phyloP scores from a whole-genome alignment of 2,113 vertebrate species.

The Rhinichthys klamathensis region DNA sequence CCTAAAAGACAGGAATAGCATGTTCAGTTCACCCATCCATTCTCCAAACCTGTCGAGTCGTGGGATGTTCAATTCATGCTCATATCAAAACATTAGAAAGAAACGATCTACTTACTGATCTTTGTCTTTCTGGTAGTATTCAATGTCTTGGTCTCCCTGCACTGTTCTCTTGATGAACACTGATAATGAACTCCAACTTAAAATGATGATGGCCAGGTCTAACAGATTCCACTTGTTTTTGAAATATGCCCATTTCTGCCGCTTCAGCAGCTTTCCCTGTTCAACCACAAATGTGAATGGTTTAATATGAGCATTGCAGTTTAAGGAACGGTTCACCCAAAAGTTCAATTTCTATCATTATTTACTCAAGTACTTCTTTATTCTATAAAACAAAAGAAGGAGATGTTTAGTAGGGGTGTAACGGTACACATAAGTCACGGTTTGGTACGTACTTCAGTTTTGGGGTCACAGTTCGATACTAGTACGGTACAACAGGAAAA shows the following conservation, averaged over 20 bases:
- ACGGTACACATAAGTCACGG: no score
- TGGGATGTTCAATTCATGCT: background rate
- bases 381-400: no score
- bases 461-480: no score
- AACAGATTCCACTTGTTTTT: constrained; percentile 55
- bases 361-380: no score
- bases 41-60: background rate
- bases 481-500: no score
- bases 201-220: constrained; percentile 54
- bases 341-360: background rate
- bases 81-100: background rate
- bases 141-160: constrained; percentile 44
- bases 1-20: constrained; percentile 66
- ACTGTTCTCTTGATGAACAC: constrained; percentile 52
- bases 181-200: constrained; percentile 54
- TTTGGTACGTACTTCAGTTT: no score
- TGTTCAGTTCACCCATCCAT: background rate
- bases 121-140: constrained; percentile 52
- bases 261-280: constrained; percentile 48
- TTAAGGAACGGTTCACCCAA: background rate
- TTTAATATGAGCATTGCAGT: background rate
- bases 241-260: constrained; percentile 49
- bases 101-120: constrained; percentile 42
- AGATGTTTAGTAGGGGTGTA: no score
- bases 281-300: background rate